These are phyloP conservation scores for Sorex fumeus DNA, from an alignment of 2,113 vertebrate genomes.

Conservation along the genomic window DNA sequence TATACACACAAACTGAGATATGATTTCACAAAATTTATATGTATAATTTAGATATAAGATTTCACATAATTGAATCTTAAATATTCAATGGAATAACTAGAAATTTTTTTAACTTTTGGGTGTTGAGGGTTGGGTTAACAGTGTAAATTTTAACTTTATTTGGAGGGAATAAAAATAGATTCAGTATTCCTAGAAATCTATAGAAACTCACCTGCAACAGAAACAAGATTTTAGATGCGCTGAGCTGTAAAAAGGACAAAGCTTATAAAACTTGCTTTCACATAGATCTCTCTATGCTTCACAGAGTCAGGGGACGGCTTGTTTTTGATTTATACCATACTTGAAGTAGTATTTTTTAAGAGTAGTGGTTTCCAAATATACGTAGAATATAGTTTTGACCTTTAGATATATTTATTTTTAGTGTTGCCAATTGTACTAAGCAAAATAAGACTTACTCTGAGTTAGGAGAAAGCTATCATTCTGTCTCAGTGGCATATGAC, in stretches of 20 bases:
- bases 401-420: conserved; percentile 31
- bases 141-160: not conserved
- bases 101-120: not conserved
- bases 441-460: not conserved
- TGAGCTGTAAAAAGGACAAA: conserved; percentile 53
- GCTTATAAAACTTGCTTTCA: conserved; percentile 44
- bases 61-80: not conserved
- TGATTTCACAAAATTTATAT: too few relatives aligned
- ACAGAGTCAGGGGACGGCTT: conserved; percentile 3
- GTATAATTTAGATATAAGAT: not conserved
- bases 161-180: not conserved
- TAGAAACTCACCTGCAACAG: conserved; percentile 10
- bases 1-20: not conserved
- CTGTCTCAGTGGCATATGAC: not conserved
- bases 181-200: conserved; percentile 1
- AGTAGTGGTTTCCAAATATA: conserved; percentile 25
- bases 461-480: conserved; percentile 30
- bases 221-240: conserved; percentile 63
- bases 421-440: not conserved
- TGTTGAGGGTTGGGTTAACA: not conserved
- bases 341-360: conserved; percentile 33
- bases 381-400: conserved; percentile 27
- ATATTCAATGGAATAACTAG: not conserved
- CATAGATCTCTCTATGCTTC: conserved; percentile 12
- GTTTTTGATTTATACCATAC: conserved; percentile 46